phyloP scores from a whole-genome alignment of 1,140 invertebrate genomes.

The Scaptomyza montana region DNA sequence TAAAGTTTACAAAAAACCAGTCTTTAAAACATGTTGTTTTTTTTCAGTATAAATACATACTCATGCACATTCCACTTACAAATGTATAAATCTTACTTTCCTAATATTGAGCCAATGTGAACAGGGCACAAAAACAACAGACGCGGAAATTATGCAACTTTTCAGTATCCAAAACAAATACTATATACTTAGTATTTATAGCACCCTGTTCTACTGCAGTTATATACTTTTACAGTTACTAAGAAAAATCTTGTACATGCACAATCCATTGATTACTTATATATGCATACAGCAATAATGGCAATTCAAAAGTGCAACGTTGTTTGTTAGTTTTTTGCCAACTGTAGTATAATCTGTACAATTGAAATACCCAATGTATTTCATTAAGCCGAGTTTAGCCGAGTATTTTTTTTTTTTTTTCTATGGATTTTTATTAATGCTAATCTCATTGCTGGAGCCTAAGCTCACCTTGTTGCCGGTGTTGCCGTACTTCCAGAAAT shows the following conservation, averaged over 20 bases:
- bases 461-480: not conserved
- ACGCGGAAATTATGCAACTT: too few relatives aligned
- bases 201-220: slow-evolving; percentile 23
- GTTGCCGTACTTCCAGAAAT: slow-evolving; percentile 22
- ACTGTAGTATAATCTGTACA: slow-evolving; percentile 18
- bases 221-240: slow-evolving; percentile 7
- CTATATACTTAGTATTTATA: slow-evolving; percentile 15
- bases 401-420: not conserved
- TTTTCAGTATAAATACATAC: slow-evolving; percentile 47
- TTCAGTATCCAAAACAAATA: not conserved
- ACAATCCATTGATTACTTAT: slow-evolving; percentile 10
- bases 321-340: not conserved
- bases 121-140: slow-evolving; percentile 3
- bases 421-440: not conserved
- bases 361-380: not conserved
- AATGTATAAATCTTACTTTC: slow-evolving; percentile 28
- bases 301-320: slow-evolving; percentile 35
- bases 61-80: slow-evolving; percentile 38
- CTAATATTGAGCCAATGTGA: slow-evolving; percentile 24
- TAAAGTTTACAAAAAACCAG: slow-evolving; percentile 82
- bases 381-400: not conserved
- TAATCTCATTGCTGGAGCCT: not conserved
- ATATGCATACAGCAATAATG: slow-evolving; percentile 13
- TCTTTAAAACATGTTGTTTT: slow-evolving; percentile 74
- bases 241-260: slow-evolving; percentile 17